These are phyloP conservation scores for Scaptomyza parva DNA, from an alignment of 2,888 invertebrate species.

Conservation along the genomic window DNA sequence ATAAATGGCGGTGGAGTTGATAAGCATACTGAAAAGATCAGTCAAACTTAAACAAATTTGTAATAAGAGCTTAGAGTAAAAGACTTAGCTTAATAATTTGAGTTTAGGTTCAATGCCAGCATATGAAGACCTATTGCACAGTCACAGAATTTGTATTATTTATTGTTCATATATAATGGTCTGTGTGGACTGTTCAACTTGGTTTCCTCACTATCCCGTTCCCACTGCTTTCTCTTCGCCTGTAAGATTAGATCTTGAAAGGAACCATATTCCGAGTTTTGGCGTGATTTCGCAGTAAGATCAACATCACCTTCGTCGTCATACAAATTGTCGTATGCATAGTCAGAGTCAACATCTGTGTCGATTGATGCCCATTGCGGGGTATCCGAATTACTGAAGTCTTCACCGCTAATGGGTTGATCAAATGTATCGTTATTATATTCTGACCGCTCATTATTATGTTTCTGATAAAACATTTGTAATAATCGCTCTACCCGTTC, in stretches of 20 bases:
- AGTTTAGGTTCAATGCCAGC: conserved; percentile 63
- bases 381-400: conserved; percentile 51
- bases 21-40: neutral
- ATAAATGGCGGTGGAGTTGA: neutral
- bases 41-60: conserved; percentile 22
- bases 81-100: neutral
- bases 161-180: conserved; percentile 65
- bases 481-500: conserved; percentile 72
- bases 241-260: conserved; percentile 79
- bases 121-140: conserved; percentile 66
- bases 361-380: conserved; percentile 18
- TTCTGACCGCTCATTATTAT: conserved; percentile 50
- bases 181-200: conserved; percentile 59
- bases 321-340: conserved; percentile 75
- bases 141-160: conserved; percentile 6
- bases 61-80: neutral
- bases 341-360: conserved; percentile 59
- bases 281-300: conserved; percentile 63
- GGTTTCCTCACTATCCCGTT: conserved; percentile 70
- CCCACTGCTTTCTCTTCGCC: conserved; percentile 72
- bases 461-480: conserved; percentile 68
- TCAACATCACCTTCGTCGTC: conserved; percentile 76
- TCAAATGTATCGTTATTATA: conserved; percentile 27
- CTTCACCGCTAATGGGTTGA: conserved; percentile 36
- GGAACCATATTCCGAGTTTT: conserved; percentile 74